A percentile compares a stretch with the other conserved stretches of the same genome.
These are phyloP conservation scores for Tursiops truncatus DNA, from an alignment of 2,113 vertebrate genomes.

Conservation along the genomic window DNA sequence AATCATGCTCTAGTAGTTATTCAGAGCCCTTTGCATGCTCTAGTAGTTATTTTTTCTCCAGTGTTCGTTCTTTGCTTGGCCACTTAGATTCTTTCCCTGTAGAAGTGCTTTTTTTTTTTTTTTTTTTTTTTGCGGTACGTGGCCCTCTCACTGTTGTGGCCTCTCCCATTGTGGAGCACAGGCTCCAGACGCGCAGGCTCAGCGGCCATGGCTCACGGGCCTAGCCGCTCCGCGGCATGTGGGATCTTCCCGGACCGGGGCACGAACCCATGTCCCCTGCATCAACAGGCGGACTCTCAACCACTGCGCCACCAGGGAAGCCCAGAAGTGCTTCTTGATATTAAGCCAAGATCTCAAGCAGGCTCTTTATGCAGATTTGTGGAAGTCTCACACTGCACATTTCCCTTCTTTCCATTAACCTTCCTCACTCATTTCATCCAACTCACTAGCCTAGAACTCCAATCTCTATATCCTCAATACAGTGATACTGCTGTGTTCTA, in stretches of 20 bases:
- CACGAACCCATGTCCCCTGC: no score
- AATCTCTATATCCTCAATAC: background rate
- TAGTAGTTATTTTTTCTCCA: background rate
- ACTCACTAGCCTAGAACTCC: background rate
- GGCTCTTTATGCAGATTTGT: background rate
- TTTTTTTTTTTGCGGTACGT: no score
- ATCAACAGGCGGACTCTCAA: no score
- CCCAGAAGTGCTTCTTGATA: background rate
- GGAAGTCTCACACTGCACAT: background rate
- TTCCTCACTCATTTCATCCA: background rate
- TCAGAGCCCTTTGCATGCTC: background rate
- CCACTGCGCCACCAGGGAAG: no score
- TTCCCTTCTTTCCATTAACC: background rate
- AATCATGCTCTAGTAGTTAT: background rate
- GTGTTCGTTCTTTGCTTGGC: background rate
- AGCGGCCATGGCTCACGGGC: no score
- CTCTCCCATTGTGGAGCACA: no score
- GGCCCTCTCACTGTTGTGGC: no score
- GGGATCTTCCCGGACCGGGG: no score
- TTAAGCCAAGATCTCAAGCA: background rate
- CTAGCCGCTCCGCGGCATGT: no score
- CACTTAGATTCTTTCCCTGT: background rate
- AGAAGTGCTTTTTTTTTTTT: background rate
- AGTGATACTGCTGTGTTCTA: background rate
- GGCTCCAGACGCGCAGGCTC: no score